phyloP scores from a whole-genome alignment of 2,888 invertebrate genomes.

The Calliopum simillimum region DNA sequence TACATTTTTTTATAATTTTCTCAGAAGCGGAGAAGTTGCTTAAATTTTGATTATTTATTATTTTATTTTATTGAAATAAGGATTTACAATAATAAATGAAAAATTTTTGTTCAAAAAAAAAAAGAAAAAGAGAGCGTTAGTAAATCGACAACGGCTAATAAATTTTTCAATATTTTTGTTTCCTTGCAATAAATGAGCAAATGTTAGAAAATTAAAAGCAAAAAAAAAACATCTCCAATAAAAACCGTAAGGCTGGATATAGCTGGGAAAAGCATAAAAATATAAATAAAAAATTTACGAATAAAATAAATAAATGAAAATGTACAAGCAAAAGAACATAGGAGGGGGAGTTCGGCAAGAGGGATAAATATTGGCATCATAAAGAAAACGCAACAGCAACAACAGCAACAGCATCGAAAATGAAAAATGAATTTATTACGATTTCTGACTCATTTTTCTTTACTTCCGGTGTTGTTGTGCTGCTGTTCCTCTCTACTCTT shows the following conservation, averaged over 20 bases:
- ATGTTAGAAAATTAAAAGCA: not conserved
- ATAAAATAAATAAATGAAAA: not conserved
- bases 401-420: not conserved
- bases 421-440: slow-evolving; percentile 41
- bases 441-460: slow-evolving; percentile 8
- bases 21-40: no score
- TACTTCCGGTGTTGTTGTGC: slow-evolving; percentile 1
- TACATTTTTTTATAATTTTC: no score
- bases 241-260: not conserved
- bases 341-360: not conserved
- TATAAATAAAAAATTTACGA: not conserved
- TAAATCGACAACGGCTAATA: not conserved
- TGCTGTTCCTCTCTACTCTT: not conserved
- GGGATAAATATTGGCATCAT: not conserved
- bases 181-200: slow-evolving; percentile 1
- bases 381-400: no score
- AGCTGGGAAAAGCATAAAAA: not conserved
- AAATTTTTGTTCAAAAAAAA: no score
- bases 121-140: no score
- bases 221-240: slow-evolving; percentile 8
- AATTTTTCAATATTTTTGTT: slow-evolving; percentile 9
- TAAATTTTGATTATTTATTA: no score
- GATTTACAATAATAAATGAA: no score
- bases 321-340: not conserved
- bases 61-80: no score